Evolutionary conservation across 2,888 invertebrate species (phyloP).

Genomic region (Drosophila nr. perissopoda): DNA sequence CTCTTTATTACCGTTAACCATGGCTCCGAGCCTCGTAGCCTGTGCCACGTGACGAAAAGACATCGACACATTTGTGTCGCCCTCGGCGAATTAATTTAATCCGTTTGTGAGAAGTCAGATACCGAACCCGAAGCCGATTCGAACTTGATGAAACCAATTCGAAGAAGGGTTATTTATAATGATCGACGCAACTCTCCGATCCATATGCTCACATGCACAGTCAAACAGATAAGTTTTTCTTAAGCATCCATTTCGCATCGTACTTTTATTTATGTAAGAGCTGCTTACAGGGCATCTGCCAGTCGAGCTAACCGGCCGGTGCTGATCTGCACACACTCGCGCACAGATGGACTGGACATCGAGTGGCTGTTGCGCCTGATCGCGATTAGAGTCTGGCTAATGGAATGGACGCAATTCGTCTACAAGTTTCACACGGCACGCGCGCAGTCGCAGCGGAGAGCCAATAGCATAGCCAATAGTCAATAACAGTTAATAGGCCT

Average conservation of each 20-base stretch:
- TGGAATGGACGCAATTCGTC: background rate
- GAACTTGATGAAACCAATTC: background rate
- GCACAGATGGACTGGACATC: background rate
- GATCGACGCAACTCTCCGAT: background rate
- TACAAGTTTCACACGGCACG: constrained; percentile 46
- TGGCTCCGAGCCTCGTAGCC: background rate
- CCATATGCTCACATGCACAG: background rate
- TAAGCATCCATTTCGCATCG: background rate
- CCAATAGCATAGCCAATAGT: constrained; percentile 23
- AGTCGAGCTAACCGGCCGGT: background rate
- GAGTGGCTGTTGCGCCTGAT: background rate
- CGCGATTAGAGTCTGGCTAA: constrained; percentile 19
- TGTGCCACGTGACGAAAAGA: background rate
- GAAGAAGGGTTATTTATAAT: background rate
- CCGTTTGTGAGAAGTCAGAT: background rate
- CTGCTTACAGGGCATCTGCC: background rate
- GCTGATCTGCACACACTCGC: background rate
- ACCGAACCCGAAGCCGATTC: background rate
- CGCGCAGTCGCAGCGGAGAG: constrained; percentile 57
- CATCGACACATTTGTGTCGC: background rate
- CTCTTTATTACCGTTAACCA: background rate
- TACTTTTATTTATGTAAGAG: background rate
- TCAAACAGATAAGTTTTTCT: background rate
- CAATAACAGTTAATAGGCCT: constrained; percentile 5
- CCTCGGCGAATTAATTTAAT: too few species aligned